Evolutionary conservation across 1,140 invertebrate genomes (phyloP).

Genomic region (Hylaeus anthracinus): DNA sequence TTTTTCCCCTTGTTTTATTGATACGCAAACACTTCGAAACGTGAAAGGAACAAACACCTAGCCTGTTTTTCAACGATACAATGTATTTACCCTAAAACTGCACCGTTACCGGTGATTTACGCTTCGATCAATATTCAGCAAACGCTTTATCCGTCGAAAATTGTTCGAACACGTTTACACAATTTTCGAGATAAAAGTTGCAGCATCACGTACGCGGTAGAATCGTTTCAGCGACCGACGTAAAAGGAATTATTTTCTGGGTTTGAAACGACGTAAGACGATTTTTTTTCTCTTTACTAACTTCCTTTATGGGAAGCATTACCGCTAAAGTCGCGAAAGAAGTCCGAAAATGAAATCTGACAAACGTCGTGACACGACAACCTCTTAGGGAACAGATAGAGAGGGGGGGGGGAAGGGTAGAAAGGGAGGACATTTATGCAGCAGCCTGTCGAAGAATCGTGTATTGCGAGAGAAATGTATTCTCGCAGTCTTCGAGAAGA

Average conservation of each 20-base stretch:
- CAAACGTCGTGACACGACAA: slow-evolving; percentile 12
- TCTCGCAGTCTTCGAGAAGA: background rate
- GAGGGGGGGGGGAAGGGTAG: background rate
- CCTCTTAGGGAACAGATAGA: background rate
- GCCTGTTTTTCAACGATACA: background rate
- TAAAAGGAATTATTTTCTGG: background rate
- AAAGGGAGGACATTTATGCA: slow-evolving; percentile 11
- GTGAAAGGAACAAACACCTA: background rate
- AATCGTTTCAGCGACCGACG: too few species aligned
- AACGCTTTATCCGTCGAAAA: background rate
- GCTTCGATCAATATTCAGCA: slow-evolving; percentile 12
- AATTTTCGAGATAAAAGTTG: background rate
- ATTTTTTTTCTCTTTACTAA: background rate
- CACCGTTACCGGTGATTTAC: background rate
- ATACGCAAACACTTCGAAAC: slow-evolving; percentile 9
- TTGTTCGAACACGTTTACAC: background rate
- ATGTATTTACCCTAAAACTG: background rate
- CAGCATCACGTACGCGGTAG: too few species aligned
- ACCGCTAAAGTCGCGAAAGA: background rate
- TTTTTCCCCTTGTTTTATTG: background rate
- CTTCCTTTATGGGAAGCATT: background rate
- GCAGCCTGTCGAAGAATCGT: slow-evolving; percentile 20
- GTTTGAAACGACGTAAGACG: background rate
- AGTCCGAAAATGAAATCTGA: slow-evolving; percentile 19
- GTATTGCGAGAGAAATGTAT: slow-evolving; percentile 1